Evolutionary conservation across 1,140 invertebrate species (phyloP), one percentile per base, ranked within the genome.

Genomic region (Ctenoplectra terminalis): DNA sequence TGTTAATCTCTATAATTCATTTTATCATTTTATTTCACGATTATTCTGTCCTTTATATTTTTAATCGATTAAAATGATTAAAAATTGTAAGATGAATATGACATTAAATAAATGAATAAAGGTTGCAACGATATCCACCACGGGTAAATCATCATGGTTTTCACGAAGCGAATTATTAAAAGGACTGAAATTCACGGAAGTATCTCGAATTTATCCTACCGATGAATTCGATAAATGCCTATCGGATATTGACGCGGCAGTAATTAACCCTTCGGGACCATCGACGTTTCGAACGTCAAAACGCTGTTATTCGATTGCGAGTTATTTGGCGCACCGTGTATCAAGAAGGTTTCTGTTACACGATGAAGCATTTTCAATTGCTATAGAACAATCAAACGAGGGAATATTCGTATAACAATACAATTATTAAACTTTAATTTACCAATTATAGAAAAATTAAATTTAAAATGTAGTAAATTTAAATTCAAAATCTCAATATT

Each of bases 221-320:
- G 26, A 37, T 78, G 75, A 60, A 78, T 78, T 78, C 75, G 52
- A 70, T 78, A 60, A 78, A 78, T 78, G 66, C 75, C 66, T 70
- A 43, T 58, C 54, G 50, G 29, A 60, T 58, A 70, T 60, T 46
- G 66, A 70, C 66, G 52, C 64, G 17, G 15, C 40, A 48, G 66
- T 60, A 78, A 78, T 78, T 75, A 75, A 75, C 73, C 73, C 29
- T 20, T 52, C 46, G 75, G 50, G 7, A 29, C 23, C 43, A 54
- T 66, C 46, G 61, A 23, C 37, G 8, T 54, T 61, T 34, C 58
- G 40, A 66, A 34, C 60, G 34, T 66, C 34, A 17, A 40, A 67
- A 66, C 26, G 46, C 20, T 52, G 73, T 52, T 54, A 46, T 46
- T 48, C 29, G 15, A 52, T 40, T 11, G 34, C 50, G 2, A 66